Percentiles rank a stretch among this genome's conserved stretches.
Conservation (phyloP, 1,140 invertebrate genomes). For the Magallana gigas region DNA sequence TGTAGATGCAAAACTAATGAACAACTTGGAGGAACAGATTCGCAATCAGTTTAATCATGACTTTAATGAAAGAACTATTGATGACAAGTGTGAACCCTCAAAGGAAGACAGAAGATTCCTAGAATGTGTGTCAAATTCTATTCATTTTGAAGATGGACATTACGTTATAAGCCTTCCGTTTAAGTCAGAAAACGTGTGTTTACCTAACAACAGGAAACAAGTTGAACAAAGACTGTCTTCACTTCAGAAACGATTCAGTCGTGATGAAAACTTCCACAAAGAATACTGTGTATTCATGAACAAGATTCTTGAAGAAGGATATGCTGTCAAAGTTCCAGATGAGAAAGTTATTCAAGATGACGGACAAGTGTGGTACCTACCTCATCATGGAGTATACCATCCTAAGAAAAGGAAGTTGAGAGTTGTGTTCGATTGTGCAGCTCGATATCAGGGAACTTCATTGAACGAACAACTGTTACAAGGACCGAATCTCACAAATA, state of each 20-base stretch:
- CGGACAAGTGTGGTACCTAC: conserved; percentile 60
- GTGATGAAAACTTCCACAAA: conserved; percentile 44
- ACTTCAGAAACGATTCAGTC: conserved; percentile 30
- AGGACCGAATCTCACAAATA: conserved; percentile 62
- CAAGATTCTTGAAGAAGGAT: conserved; percentile 44
- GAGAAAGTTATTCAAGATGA: conserved; percentile 21
- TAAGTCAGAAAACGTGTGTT: background rate
- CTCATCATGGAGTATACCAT: conserved; percentile 61
- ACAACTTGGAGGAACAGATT: conserved; percentile 35
- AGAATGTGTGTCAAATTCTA: conserved; percentile 36
- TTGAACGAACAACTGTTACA: conserved; percentile 59
- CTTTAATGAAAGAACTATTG: conserved; percentile 39
- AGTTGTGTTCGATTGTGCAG: conserved; percentile 64
- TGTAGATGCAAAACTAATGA: conserved; percentile 7
- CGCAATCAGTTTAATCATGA: conserved; percentile 37
- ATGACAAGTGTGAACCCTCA: conserved; percentile 35
- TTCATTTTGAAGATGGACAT: conserved; percentile 38
- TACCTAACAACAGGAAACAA: conserved; percentile 43
- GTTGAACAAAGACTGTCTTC: conserved; percentile 40
- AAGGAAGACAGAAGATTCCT: conserved; percentile 38
- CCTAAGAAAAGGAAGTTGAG: conserved; percentile 58
- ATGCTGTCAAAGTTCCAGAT: conserved; percentile 31
- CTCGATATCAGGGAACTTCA: conserved; percentile 45
- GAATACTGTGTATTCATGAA: conserved; percentile 55
- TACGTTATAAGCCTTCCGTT: conserved; percentile 32